phyloP scores from a whole-genome alignment of 2,888 invertebrate genomes.

The Tethea ocularis region DNA sequence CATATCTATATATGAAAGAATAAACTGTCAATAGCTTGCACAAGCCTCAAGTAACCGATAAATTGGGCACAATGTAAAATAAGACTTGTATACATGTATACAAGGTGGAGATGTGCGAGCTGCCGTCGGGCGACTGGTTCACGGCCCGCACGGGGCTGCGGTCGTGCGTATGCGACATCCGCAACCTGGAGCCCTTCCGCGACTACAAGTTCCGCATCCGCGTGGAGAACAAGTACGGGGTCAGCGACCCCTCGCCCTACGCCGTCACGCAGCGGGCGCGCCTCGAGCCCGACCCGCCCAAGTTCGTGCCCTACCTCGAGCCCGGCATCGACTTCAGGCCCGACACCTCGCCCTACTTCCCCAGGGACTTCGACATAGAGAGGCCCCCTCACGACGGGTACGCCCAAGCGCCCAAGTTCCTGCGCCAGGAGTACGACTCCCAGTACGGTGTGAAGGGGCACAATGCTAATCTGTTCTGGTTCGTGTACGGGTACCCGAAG shows the following conservation, averaged over 20 bases:
- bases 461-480: slow-evolving; percentile 95
- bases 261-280: slow-evolving; percentile 91
- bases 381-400: slow-evolving; percentile 94
- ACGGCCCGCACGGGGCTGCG: slow-evolving; percentile 93
- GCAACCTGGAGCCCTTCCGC: slow-evolving; percentile 94
- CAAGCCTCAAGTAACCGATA: no score
- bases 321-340: slow-evolving; percentile 93
- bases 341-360: slow-evolving; percentile 93
- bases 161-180: slow-evolving; percentile 94
- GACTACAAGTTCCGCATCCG: slow-evolving; percentile 98
- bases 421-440: slow-evolving; percentile 92
- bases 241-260: slow-evolving; percentile 97
- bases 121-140: slow-evolving; percentile 97
- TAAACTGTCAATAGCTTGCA: no score
- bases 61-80: no score
- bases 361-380: slow-evolving; percentile 95
- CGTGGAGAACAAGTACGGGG: slow-evolving; percentile 98
- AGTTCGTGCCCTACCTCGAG: slow-evolving; percentile 90
- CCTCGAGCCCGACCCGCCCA: slow-evolving; percentile 90
- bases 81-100: no score
- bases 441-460: slow-evolving; percentile 97
- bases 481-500: slow-evolving; percentile 97
- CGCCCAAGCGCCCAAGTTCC: slow-evolving; percentile 93
- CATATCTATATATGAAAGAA: no score
- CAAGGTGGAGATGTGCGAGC: slow-evolving; percentile 94